Evolutionary conservation across 1,140 invertebrate species (phyloP), one percentile per base, ranked within the genome.

Genomic region (Thaumetopoea pityocampa): DNA sequence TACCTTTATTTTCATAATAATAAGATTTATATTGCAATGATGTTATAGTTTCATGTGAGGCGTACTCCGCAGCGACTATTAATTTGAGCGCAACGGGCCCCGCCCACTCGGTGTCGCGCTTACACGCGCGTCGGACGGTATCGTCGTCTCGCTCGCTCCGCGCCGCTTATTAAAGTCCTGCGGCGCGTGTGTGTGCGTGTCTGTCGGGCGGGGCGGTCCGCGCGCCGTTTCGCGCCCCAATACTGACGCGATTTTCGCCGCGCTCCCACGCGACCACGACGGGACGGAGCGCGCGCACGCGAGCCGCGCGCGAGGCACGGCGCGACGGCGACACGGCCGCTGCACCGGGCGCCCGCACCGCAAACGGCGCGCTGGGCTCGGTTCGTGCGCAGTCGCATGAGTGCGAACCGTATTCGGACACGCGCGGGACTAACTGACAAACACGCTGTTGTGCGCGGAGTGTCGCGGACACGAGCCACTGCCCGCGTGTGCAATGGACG

Each of bases 161-260:
- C 67, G 71, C 59, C 80, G 77, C 67, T 80, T 81, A 74, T 82
- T 80, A 81, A 81, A 78, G 82, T 81, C 80, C 80, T 67, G 69
- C 71, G 71, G 61, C 28, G 69, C 51, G 55, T n/a, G 64, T 81
- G 74, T 64, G 58, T 76, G 61, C 68, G 67, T 76, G 69, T 71
- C 80, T 72, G 45, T 79, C 74, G 47, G 32, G 71, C 65, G 66
- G 67, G 73, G 74, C 68, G 70, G 67, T 43, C 51, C 70, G 56
- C 55, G 54, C 48, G 30, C 49, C 65, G 55, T 51, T 55, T 51
- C 60, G 55, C 67, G 65, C 62, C 66, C 74, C 79, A 81, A 81
- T 78, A 48, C 67, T 66, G 40, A 54, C 67, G 76, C 76, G 77
- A 74, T 84, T 77, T 76, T 58, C 68, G 69, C 53, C 63, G 69